Conservation (phyloP, 2,888 invertebrate genomes). For the Nomada goodeniana region DNA sequence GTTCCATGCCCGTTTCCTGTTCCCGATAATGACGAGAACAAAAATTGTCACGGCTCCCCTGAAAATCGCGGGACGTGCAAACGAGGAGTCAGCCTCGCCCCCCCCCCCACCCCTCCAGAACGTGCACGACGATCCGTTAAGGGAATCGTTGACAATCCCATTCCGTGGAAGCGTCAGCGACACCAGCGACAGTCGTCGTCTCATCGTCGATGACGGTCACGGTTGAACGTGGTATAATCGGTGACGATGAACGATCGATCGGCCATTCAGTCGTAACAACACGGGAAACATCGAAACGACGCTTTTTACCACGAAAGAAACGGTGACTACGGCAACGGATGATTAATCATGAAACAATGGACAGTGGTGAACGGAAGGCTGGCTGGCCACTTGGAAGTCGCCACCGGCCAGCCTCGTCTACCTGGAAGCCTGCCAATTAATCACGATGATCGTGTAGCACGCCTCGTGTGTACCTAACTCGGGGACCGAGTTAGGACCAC, state of each 20-base stretch:
- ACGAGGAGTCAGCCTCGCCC: too few species aligned
- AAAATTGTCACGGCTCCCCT: too few species aligned
- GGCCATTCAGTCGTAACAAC: constrained; percentile 48
- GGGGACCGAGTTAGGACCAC: constrained; percentile 72
- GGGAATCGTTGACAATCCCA: constrained; percentile 37
- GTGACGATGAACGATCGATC: constrained; percentile 59
- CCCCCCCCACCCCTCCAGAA: not conserved
- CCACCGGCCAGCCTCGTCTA: constrained; percentile 43
- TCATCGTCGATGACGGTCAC: constrained; percentile 46
- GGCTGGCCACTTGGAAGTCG: constrained; percentile 66
- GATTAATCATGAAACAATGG: constrained; percentile 81
- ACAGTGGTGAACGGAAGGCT: constrained; percentile 71
- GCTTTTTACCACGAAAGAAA: constrained; percentile 65
- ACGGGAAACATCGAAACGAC: constrained; percentile 62
- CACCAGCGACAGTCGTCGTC: not conserved
- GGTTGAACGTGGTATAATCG: constrained; percentile 59
- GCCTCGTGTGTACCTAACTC: constrained; percentile 71
- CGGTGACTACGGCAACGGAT: constrained; percentile 73
- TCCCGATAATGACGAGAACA: too few species aligned
- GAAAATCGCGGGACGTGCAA: too few species aligned
- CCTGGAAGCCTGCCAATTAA: constrained; percentile 76
- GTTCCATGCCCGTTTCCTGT: too few species aligned
- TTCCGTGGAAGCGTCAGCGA: constrained; percentile 14
- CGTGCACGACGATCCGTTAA: constrained; percentile 40
- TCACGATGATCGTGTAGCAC: constrained; percentile 70